Evolutionary conservation across 2,888 invertebrate genomes (phyloP).

Genomic region (Anthoptus insignis): DNA sequence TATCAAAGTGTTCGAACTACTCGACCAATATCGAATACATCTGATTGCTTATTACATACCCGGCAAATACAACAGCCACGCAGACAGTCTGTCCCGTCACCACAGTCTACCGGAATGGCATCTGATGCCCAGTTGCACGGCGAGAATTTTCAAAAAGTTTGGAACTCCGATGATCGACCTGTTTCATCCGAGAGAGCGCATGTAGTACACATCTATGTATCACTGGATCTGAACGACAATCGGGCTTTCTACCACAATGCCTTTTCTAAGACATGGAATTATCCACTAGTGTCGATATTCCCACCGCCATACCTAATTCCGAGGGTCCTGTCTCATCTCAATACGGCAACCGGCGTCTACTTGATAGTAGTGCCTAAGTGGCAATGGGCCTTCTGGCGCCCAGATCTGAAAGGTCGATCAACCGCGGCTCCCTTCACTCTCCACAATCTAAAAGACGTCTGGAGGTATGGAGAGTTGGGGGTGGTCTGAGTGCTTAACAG

Average conservation of each 20-base stretch:
- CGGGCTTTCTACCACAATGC: slow-evolving; percentile 32
- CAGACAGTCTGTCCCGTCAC: slow-evolving; percentile 33
- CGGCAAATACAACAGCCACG: slow-evolving; percentile 35
- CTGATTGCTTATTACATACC: slow-evolving; percentile 33
- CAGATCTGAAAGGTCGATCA: slow-evolving; percentile 43
- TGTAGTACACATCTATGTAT: slow-evolving; percentile 30
- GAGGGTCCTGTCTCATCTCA: slow-evolving; percentile 45
- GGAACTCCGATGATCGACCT: slow-evolving; percentile 31
- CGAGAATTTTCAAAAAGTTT: slow-evolving; percentile 29
- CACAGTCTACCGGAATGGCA: slow-evolving; percentile 35
- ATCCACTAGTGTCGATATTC: slow-evolving; percentile 47
- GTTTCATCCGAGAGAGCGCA: slow-evolving; percentile 48
- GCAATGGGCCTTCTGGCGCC: slow-evolving; percentile 47
- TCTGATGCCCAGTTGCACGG: slow-evolving; percentile 5
- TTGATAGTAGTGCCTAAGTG: slow-evolving; percentile 45
- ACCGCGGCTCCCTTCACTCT: slow-evolving; percentile 32
- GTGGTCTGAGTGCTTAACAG: slow-evolving; percentile 16
- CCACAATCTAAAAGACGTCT: slow-evolving; percentile 13
- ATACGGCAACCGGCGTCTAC: slow-evolving; percentile 42
- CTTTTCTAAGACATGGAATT: slow-evolving; percentile 38
- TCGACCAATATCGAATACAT: slow-evolving; percentile 21
- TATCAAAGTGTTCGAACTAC: slow-evolving; percentile 8
- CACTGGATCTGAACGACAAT: slow-evolving; percentile 26
- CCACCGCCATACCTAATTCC: slow-evolving; percentile 50
- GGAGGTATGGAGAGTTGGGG: slow-evolving; percentile 36